Evolutionary conservation across 2,113 vertebrate species (phyloP).

Genomic region (Fregetta grallaria): DNA sequence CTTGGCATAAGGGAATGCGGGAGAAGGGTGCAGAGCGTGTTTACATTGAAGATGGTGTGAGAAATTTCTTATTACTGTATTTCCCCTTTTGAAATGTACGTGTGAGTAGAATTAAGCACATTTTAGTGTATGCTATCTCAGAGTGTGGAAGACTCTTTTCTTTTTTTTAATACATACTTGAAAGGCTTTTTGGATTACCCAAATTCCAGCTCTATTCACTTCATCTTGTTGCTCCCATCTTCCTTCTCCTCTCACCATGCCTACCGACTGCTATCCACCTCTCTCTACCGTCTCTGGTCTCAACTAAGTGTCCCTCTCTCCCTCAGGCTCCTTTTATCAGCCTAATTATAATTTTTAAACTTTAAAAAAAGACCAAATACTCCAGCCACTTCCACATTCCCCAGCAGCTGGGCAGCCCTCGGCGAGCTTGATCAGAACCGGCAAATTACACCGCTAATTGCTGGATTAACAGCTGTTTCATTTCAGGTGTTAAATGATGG

Average conservation of each 20-base stretch:
- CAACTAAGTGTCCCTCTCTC: neutral
- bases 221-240: neutral
- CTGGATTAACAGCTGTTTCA: slow-evolving; percentile 41
- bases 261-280: neutral
- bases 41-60: neutral
- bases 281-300: neutral
- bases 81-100: neutral
- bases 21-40: neutral
- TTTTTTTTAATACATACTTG: neutral
- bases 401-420: neutral
- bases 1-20: fast-evolving
- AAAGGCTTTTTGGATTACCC: neutral
- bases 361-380: neutral
- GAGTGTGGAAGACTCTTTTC: neutral
- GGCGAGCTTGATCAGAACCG: neutral
- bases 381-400: neutral
- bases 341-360: neutral
- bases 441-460: slow-evolving; percentile 14
- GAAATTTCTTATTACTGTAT: neutral
- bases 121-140: neutral
- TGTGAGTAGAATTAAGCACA: neutral
- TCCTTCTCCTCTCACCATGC: neutral
- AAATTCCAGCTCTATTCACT: neutral
- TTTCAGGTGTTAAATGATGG: neutral
- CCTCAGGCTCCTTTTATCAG: neutral